phyloP scores from a whole-genome alignment of 2,888 invertebrate genomes.

The Reticulitermes lucifugus region DNA sequence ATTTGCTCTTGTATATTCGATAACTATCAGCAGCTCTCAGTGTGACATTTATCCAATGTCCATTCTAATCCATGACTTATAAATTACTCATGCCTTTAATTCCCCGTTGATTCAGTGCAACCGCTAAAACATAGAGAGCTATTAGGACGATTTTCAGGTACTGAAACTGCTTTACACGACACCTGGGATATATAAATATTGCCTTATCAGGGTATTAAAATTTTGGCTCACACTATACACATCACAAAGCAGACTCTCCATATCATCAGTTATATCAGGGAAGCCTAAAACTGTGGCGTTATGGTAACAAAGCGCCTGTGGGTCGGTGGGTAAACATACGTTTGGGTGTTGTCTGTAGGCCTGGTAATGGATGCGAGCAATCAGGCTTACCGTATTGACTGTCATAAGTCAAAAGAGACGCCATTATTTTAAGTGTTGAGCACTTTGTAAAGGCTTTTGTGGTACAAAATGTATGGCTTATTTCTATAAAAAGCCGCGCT shows the following conservation, averaged over 20 bases:
- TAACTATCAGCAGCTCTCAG: neutral
- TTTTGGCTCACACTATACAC: constrained; percentile 8
- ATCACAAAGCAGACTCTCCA: neutral
- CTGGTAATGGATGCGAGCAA: constrained; percentile 23
- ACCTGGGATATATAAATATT: neutral
- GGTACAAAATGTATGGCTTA: neutral
- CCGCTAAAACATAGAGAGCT: neutral
- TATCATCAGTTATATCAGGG: neutral
- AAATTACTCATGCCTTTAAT: neutral
- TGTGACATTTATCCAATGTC: neutral
- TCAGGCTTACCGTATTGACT: neutral
- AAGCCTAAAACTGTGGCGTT: constrained; percentile 16
- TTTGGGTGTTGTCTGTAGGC: neutral
- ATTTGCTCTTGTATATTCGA: too few relatives aligned
- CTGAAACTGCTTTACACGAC: neutral
- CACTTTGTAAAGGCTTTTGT: constrained; percentile 20
- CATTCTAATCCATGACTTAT: neutral
- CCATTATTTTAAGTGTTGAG: constrained; percentile 13
- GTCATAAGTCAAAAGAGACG: constrained; percentile 1
- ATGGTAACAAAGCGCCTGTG: constrained; percentile 8
- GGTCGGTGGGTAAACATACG: constrained; percentile 18
- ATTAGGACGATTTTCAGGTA: neutral
- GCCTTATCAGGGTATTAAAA: constrained; percentile 23
- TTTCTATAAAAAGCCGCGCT: constrained; percentile 1
- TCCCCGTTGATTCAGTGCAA: neutral